A percentile compares a stretch with the other conserved stretches of the same genome.
Conservation (phyloP, 2,113 vertebrate genomes). For the Anolis carolinensis region DNA sequence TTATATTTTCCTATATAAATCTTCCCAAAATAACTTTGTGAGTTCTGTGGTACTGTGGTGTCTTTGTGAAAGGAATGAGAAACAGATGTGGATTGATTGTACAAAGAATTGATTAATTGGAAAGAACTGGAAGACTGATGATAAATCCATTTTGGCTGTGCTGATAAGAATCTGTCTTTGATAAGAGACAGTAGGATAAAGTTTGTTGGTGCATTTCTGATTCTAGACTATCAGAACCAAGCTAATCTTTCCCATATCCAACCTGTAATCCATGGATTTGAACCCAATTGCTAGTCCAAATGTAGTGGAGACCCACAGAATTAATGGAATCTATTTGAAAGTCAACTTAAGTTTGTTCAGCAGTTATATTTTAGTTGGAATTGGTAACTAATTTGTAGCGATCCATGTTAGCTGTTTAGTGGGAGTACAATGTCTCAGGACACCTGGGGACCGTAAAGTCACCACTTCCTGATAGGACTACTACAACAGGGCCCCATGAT, state of each 20-base stretch:
- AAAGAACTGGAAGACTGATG: neutral
- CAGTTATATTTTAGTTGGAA: too few relatives aligned
- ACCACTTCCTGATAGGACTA: too few relatives aligned
- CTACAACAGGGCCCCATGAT: neutral
- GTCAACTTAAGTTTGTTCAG: neutral
- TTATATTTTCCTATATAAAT: neutral
- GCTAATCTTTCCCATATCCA: neutral
- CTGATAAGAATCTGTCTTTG: neutral
- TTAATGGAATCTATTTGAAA: neutral
- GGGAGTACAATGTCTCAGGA: too few relatives aligned
- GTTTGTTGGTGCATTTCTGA: neutral
- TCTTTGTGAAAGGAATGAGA: neutral
- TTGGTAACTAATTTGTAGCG: too few relatives aligned
- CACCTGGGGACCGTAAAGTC: too few relatives aligned
- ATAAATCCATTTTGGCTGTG: neutral
- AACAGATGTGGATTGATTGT: neutral
- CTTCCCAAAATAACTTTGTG: neutral
- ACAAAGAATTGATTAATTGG: neutral
- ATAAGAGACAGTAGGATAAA: neutral
- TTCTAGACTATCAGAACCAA: neutral
- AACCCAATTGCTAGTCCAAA: too few relatives aligned
- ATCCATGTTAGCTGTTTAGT: too few relatives aligned
- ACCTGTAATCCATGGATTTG: neutral
- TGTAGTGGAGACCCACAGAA: neutral
- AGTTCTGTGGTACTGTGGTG: neutral